Percentiles rank a stretch among this genome's conserved stretches.
Evolutionary conservation across 2,113 vertebrate species (phyloP).

Genomic region (Mastomys natalensis): DNA sequence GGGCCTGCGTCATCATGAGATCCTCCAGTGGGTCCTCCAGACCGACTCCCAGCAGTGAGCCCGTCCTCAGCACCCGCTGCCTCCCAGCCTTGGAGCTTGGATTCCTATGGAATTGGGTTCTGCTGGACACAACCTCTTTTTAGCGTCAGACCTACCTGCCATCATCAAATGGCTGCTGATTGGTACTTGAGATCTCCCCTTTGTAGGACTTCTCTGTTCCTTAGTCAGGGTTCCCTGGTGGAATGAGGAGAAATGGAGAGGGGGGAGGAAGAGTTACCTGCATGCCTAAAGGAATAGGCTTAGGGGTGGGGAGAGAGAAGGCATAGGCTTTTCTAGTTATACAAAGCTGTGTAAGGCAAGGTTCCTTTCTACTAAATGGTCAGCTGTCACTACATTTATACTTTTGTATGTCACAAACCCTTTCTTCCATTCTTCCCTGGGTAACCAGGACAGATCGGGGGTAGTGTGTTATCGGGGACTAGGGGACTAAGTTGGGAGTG

Average conservation of each 20-base stretch:
- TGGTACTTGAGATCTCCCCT: slow-evolving; percentile 75
- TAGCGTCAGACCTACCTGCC: slow-evolving; percentile 77
- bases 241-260: slow-evolving; percentile 64
- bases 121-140: slow-evolving; percentile 85
- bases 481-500: not conserved
- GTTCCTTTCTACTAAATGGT: slow-evolving; percentile 72
- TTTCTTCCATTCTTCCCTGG: slow-evolving; percentile 66
- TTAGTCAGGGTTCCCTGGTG: slow-evolving; percentile 71
- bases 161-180: slow-evolving; percentile 67
- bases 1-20: slow-evolving; percentile 90
- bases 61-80: slow-evolving; percentile 84
- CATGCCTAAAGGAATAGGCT: slow-evolving; percentile 77
- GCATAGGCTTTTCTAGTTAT: slow-evolving; percentile 68
- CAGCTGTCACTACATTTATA: slow-evolving; percentile 78
- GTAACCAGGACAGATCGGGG: slow-evolving; percentile 62
- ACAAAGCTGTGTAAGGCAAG: slow-evolving; percentile 71
- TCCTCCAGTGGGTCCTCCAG: slow-evolving; percentile 90
- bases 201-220: slow-evolving; percentile 72
- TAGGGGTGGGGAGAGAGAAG: slow-evolving; percentile 52
- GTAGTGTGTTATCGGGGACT: slow-evolving; percentile 50
- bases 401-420: slow-evolving; percentile 75
- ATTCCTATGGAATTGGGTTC: slow-evolving; percentile 97
- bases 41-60: slow-evolving; percentile 89
- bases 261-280: slow-evolving; percentile 67
- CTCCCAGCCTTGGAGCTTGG: slow-evolving; percentile 86